A percentile compares a stretch with the other conserved stretches of the same genome.
Conservation (phyloP, 2,888 invertebrate genomes). For the Stenurella melanura region DNA sequence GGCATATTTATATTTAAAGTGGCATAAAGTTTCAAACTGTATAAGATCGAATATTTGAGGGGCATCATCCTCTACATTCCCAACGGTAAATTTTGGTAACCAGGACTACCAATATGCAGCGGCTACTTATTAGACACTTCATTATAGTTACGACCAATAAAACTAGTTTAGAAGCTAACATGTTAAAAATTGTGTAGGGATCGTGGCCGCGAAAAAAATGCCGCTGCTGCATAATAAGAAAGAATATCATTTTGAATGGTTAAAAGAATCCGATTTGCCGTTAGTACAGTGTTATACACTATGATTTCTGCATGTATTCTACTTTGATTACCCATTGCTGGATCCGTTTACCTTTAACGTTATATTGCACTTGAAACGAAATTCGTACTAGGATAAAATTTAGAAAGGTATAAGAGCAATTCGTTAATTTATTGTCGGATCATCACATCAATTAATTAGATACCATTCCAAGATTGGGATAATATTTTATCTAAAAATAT, state of each 20-base stretch:
- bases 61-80: no score
- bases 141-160: not conserved
- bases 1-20: no score
- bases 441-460: slow-evolving; percentile 41
- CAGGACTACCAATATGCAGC: no score
- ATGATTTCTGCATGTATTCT: slow-evolving; percentile 33
- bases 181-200: not conserved
- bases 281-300: slow-evolving; percentile 10
- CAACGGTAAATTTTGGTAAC: no score
- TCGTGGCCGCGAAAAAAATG: not conserved
- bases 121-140: no score
- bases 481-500: slow-evolving; percentile 47
- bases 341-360: slow-evolving; percentile 33
- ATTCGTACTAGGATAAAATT: slow-evolving; percentile 28
- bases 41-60: no score
- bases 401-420: slow-evolving; percentile 38
- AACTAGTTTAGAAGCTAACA: slow-evolving; percentile 2
- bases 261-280: not conserved
- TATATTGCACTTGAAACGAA: slow-evolving; percentile 24
- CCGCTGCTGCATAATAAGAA: not conserved
- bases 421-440: slow-evolving; percentile 46
- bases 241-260: slow-evolving; percentile 4
- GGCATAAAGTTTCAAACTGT: no score
- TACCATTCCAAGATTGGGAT: slow-evolving; percentile 37
- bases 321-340: slow-evolving; percentile 26